Evolutionary conservation across 2,888 invertebrate species (phyloP), one percentile per base, ranked within the genome.

Genomic region (Thera britannica): DNA sequence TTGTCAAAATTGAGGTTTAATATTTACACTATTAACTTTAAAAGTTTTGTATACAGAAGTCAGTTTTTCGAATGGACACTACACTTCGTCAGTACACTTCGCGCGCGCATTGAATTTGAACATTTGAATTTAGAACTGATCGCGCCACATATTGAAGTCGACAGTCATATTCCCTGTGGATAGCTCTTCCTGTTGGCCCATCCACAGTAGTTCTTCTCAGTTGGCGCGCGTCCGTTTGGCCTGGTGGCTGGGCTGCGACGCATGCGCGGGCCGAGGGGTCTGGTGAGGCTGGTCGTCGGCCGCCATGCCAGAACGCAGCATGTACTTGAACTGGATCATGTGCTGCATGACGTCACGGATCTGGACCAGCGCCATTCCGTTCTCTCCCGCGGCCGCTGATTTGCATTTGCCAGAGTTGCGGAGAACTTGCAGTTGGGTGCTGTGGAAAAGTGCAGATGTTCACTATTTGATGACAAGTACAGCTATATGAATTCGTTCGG

Each of bases 291-390:
- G 90, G 76, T 90, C 90, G 58, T 76, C 78, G 2, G 85, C 81
- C 41, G 23, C 44, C 56, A 56, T 56, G 56, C 56, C 56, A 8
- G 94, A 94, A 67, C 95, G 94, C 90, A 97, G 95, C 96, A 97
- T 97, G 93, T 97, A 98, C 85, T 97, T 97, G 90, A 98, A 93
- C 90, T 98, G 98, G 44, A 97, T 96, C 97, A 97, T 97, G 89
- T 95, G 97, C 83, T 96, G 96, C 92, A 97, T 96, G 72, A 97
- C 96, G 92, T 97, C 97, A 72, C 96, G 95, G 77, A 97, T 97
- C 92, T 97, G 97, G 65, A 98, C 97, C 77, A 98, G 90, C 52
- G 97, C 97, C 86, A 97, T 92, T 61, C 95, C 95, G 83, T 97
- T 97, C 83, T 94, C 95, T 75, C 95, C 92, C 36, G 95, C 92